phyloP scores from a whole-genome alignment of 2,888 invertebrate species.

The Nasonia oneida region DNA sequence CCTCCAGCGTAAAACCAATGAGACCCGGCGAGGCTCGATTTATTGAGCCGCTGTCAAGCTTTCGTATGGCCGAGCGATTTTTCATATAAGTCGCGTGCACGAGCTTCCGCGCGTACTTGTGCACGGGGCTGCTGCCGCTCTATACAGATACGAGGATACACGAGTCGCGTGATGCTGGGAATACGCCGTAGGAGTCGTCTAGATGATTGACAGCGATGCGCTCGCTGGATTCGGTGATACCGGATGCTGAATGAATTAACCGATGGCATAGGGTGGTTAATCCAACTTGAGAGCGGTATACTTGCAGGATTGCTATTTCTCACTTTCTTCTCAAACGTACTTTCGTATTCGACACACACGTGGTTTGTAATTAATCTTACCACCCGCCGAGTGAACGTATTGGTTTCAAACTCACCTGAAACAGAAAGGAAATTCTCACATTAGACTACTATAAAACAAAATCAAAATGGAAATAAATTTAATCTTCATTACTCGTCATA shows the following conservation, averaged over 20 bases:
- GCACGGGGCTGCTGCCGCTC: too few species aligned
- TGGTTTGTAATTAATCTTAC: background rate
- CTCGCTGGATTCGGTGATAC: background rate
- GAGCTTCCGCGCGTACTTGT: background rate
- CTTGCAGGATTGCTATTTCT: background rate
- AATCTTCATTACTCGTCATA: background rate
- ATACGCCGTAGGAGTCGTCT: background rate
- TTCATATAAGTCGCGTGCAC: constrained; percentile 39
- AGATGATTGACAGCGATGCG: background rate
- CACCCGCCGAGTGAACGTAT: background rate
- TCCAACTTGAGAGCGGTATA: background rate
- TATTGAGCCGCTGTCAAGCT: constrained; percentile 35
- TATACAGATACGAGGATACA: background rate
- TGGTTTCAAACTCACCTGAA: constrained; percentile 1
- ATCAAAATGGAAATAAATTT: background rate
- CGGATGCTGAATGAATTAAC: background rate
- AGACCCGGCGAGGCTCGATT: constrained; percentile 25
- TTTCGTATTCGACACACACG: too few species aligned
- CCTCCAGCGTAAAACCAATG: constrained; percentile 11
- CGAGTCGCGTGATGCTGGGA: background rate
- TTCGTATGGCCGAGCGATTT: constrained; percentile 42
- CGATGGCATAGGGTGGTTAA: background rate
- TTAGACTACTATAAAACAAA: background rate
- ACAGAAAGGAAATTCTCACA: background rate
- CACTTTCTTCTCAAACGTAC: background rate